Conservation (phyloP, 2,888 invertebrate species). For the Herminia tarsipennalis region DNA sequence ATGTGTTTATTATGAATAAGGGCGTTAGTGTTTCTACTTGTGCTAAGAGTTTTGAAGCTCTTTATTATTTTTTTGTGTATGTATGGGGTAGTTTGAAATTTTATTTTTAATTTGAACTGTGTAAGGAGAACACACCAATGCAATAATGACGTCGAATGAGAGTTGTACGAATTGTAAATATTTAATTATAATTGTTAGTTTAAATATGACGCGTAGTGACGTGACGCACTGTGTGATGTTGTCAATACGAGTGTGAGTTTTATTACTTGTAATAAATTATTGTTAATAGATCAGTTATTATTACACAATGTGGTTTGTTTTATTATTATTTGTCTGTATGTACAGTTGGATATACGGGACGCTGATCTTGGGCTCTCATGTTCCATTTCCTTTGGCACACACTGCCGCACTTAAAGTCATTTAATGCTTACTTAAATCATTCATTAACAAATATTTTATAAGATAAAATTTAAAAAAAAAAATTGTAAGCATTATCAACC, state of each 20-base stretch:
- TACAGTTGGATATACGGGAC: too few species aligned
- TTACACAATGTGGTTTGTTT: conserved; percentile 36
- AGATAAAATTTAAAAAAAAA: too few species aligned
- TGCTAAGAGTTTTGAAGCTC: conserved; percentile 6
- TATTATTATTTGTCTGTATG: too few species aligned
- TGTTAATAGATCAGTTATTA: conserved; percentile 84
- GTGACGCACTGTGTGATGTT: conserved; percentile 69
- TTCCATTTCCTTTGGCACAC: too few species aligned
- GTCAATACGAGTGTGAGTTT: conserved; percentile 73
- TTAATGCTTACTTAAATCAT: too few species aligned
- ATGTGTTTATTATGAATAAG: too few species aligned
- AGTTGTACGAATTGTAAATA: conserved; percentile 66
- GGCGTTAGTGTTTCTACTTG: conserved; percentile 35
- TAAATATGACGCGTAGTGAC: conserved; percentile 54
- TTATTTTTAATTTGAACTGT: conserved; percentile 5
- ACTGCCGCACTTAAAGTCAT: too few species aligned
- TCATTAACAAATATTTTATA: too few species aligned
- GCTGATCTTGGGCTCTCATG: too few species aligned
- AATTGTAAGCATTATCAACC: too few species aligned
- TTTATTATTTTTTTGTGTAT: conserved; percentile 9
- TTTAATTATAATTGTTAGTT: conserved; percentile 60
- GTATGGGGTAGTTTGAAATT: conserved; percentile 5
- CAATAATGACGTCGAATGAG: conserved; percentile 44
- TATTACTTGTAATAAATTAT: conserved; percentile 81
- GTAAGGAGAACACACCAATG: conserved; percentile 32